A percentile compares a stretch with the other conserved stretches of the same genome.
phyloP scores from a whole-genome alignment of 2,888 invertebrate genomes.

The Cerceris ruficornis region DNA sequence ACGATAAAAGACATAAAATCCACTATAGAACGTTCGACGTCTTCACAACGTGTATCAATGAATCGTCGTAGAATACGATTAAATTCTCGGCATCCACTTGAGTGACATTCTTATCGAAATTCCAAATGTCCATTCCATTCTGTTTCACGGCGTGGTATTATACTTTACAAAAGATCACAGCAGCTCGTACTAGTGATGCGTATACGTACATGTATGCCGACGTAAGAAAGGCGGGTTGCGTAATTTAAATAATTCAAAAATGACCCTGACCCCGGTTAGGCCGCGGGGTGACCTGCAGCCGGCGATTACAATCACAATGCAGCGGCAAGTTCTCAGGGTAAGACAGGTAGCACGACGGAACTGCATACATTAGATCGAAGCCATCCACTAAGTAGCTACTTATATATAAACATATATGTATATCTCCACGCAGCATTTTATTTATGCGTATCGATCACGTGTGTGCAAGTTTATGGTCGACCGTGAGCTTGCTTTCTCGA shows the following conservation, averaged over 20 bases:
- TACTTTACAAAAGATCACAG: slow-evolving; percentile 34
- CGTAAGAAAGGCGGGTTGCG: slow-evolving; percentile 60
- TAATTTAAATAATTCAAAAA: slow-evolving; percentile 75
- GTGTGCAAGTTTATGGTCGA: background rate
- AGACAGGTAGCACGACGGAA: slow-evolving; percentile 73
- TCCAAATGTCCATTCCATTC: background rate
- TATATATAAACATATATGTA: slow-evolving; percentile 25
- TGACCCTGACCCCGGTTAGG: slow-evolving; percentile 73
- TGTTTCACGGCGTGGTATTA: background rate
- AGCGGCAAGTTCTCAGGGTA: slow-evolving; percentile 70
- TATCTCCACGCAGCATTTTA: slow-evolving; percentile 25
- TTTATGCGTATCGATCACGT: slow-evolving; percentile 28
- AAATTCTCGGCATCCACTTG: slow-evolving; percentile 5
- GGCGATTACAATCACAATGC: slow-evolving; percentile 76
- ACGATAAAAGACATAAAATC: too few relatives aligned
- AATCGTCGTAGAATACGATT: slow-evolving; percentile 21
- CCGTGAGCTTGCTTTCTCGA: background rate
- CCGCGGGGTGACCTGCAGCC: slow-evolving; percentile 69
- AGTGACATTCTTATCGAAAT: slow-evolving; percentile 18
- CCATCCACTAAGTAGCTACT: slow-evolving; percentile 28
- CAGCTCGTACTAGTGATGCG: slow-evolving; percentile 10
- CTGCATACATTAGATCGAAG: slow-evolving; percentile 70
- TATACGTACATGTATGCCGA: slow-evolving; percentile 15
- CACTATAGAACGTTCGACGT: too few relatives aligned
- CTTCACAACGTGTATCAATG: slow-evolving; percentile 13